Percentiles rank a stretch among this genome's conserved stretches.
phyloP scores from a whole-genome alignment of 92 coral and sea anemone genomes.

The Hydrozoanthus gracilis region DNA sequence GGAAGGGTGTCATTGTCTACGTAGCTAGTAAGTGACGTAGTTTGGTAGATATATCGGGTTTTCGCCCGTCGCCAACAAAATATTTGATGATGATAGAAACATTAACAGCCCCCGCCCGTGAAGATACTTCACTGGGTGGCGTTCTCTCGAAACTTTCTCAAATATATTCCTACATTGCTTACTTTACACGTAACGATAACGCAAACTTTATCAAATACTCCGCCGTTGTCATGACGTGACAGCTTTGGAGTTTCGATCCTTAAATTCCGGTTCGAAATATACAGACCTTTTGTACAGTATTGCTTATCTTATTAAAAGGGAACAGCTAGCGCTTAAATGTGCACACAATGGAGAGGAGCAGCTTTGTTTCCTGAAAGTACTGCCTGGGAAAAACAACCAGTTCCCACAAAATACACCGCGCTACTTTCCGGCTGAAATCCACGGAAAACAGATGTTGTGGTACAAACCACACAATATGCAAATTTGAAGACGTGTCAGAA shows the following conservation, averaged over 20 bases:
- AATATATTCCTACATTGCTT: neutral
- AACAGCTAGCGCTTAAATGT: too few species aligned
- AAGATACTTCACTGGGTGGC: neutral
- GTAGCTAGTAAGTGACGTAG: slow-evolving; percentile 8
- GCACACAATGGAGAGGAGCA: neutral
- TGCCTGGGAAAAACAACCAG: neutral
- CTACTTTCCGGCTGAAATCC: slow-evolving; percentile 1
- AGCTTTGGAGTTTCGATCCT: neutral
- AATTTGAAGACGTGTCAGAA: neutral
- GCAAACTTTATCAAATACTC: neutral
- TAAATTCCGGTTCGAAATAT: slow-evolving; percentile 9
- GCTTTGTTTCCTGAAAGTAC: neutral
- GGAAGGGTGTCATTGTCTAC: slow-evolving; percentile 38
- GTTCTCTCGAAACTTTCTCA: too few species aligned
- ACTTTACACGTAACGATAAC: neutral
- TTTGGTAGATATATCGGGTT: neutral
- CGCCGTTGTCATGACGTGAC: neutral
- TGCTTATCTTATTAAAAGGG: neutral
- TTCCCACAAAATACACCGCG: neutral
- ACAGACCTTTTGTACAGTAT: slow-evolving; percentile 6
- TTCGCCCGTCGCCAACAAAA: neutral
- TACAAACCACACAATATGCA: neutral
- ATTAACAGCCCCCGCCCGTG: neutral
- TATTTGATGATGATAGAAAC: neutral
- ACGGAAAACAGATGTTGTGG: slow-evolving; percentile 10